Percentiles rank a stretch among this genome's conserved stretches.
Conservation (phyloP, 2,888 invertebrate species). For the Perithous albicinctus region DNA sequence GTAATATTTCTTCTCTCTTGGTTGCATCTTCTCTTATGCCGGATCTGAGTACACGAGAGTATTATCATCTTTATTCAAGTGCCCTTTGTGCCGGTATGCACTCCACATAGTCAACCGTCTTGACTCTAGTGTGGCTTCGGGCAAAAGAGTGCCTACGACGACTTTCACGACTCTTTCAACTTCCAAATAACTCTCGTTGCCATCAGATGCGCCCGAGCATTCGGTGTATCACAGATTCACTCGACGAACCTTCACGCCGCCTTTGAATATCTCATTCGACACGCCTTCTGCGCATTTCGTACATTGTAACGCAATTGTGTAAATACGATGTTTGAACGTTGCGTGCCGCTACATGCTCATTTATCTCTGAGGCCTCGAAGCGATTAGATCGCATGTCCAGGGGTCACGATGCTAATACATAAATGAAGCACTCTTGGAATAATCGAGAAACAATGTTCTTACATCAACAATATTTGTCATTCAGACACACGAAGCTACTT, state of each 20-base stretch:
- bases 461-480: background rate
- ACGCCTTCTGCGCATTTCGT: slow-evolving; percentile 3
- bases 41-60: slow-evolving; percentile 24
- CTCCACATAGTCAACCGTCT: slow-evolving; percentile 25
- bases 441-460: background rate
- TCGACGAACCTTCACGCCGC: background rate
- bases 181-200: slow-evolving; percentile 19
- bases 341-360: slow-evolving; percentile 10
- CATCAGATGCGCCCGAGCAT: background rate
- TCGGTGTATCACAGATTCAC: slow-evolving; percentile 25
- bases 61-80: slow-evolving; percentile 60
- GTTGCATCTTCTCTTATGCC: slow-evolving; percentile 25
- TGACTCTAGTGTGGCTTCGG: slow-evolving; percentile 17
- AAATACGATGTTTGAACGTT: slow-evolving; percentile 21
- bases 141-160: slow-evolving; percentile 29
- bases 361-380: slow-evolving; percentile 3
- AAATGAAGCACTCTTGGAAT: background rate
- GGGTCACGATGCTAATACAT: background rate
- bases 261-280: background rate
- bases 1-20: slow-evolving; percentile 71
- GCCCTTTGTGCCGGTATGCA: slow-evolving; percentile 58
- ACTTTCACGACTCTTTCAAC: slow-evolving; percentile 54
- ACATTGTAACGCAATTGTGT: slow-evolving; percentile 41
- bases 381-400: background rate
- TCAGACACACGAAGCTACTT: background rate